Evolutionary conservation across 2,113 vertebrate species (phyloP).

Genomic region (Electrona antarctica): DNA sequence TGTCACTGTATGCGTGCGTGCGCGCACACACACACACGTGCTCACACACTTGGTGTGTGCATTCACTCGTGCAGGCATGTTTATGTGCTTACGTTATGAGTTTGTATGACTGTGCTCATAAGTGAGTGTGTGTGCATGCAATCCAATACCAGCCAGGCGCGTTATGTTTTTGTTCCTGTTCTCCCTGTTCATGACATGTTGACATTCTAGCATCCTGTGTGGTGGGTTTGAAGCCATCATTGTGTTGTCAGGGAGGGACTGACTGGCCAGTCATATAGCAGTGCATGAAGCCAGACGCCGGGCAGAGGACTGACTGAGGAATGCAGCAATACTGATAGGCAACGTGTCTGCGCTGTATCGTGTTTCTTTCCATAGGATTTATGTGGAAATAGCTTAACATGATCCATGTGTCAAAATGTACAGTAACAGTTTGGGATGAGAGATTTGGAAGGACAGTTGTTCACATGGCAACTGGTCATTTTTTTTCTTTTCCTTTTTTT

Average conservation of each 20-base stretch:
- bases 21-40: not conserved
- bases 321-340: slow-evolving; percentile 24
- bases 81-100: slow-evolving; percentile 12
- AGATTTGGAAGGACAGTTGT: slow-evolving; percentile 6
- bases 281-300: slow-evolving; percentile 33
- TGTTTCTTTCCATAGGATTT: slow-evolving; percentile 40
- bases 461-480: slow-evolving; percentile 13
- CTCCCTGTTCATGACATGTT: slow-evolving; percentile 71
- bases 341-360: slow-evolving; percentile 36
- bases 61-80: slow-evolving; percentile 12
- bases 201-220: slow-evolving; percentile 74
- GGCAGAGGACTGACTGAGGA: slow-evolving; percentile 33
- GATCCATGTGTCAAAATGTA: slow-evolving; percentile 29
- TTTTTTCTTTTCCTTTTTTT: slow-evolving; percentile 6
- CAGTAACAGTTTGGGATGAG: not conserved
- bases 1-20: slow-evolving; percentile 25
- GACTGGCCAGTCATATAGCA: slow-evolving; percentile 46
- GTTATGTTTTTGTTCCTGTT: slow-evolving; percentile 64
- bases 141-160: slow-evolving; percentile 44
- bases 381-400: slow-evolving; percentile 40
- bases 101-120: not conserved
- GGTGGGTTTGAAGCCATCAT: slow-evolving; percentile 55
- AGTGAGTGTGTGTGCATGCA: slow-evolving; percentile 21
- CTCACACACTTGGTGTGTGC: not conserved
- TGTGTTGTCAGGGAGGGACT: slow-evolving; percentile 49